Evolutionary conservation across 2,888 invertebrate species (phyloP).

Genomic region (Aphidius colemani): DNA sequence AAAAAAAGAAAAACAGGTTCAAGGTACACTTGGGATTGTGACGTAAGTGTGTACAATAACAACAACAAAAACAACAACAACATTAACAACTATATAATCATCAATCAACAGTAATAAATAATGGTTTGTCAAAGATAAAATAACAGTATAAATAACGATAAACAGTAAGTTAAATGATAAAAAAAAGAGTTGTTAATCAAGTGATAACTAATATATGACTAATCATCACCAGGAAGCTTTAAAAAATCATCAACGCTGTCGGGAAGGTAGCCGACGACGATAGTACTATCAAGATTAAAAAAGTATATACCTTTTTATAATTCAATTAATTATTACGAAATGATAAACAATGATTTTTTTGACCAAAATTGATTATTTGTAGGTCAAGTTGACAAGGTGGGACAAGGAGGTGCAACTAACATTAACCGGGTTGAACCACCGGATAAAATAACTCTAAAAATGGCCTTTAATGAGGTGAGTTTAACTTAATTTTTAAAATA

Average conservation of each 20-base stretch:
- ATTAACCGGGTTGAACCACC: conserved; percentile 43
- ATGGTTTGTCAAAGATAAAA: conserved; percentile 11
- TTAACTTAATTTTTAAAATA: conserved; percentile 33
- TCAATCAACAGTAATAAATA: conserved; percentile 14
- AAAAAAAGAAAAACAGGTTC: too few species aligned
- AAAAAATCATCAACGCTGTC: conserved; percentile 25
- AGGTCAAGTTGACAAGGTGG: conserved; percentile 45
- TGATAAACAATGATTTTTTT: too few species aligned
- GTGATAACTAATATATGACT: conserved; percentile 28
- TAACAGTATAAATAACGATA: not conserved
- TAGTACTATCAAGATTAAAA: conserved; percentile 1
- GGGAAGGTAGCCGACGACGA: conserved; percentile 20
- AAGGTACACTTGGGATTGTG: too few species aligned
- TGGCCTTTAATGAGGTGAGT: conserved; percentile 81
- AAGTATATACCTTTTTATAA: too few species aligned
- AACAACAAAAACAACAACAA: conserved; percentile 2
- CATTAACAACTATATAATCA: conserved; percentile 4
- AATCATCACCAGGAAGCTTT: conserved; percentile 24
- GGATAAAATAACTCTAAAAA: conserved; percentile 60
- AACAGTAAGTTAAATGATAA: conserved; percentile 8
- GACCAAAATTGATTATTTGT: too few species aligned
- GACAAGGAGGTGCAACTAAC: conserved; percentile 56
- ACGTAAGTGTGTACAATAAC: not conserved
- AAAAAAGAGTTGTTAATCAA: conserved; percentile 18
- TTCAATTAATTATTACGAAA: too few species aligned